Evolutionary conservation across 2,113 vertebrate genomes (phyloP), one percentile per base, ranked within the genome.

Genomic region (Centrocercus urophasianus): DNA sequence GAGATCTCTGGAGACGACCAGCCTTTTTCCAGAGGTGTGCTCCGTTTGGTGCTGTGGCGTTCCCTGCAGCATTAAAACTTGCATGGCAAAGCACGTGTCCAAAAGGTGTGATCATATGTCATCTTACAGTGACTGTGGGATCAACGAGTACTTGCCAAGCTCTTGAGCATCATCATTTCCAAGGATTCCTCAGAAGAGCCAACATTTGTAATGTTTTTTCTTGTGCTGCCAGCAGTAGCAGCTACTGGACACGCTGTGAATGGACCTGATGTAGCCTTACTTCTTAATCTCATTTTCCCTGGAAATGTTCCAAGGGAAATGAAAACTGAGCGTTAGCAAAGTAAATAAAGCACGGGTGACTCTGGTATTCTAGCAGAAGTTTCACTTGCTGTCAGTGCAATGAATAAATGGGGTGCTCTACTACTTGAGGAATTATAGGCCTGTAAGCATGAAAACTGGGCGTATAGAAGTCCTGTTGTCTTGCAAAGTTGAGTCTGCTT

Each of bases 271-370:
- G 79, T 48, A 77, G 57, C 30, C 21, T 73, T 81, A 30, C 61
- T 77, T 47, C 61, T 78, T 95, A 95, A 91, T 95, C 88, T 88
- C 24, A 3, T 83, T 91, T 91, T 93, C 40, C n/a, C 47, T 96
- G 89, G 94, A 81, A 72, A 8, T 17, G 8, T 81, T 94, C 85
- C 86, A 95, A 83, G 65, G 80, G 69, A 95, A 97, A 90, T 48
- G 71, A 89, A 92, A 92, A 78, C 56, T 91, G 85, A 88, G 82
- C 61, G 67, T 91, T 85, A 81, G 76, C 65, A 90, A 71, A 94
- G 87, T 83, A 91, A 95, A 93, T 88, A 94, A 84, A 95, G 57
- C 14, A 40, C 48, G 50, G 54, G 52, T 85, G 88, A 61, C 56
- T 84, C n/a, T 19, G 48, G 1, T 76, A 69, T 17, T 40, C 24